Evolutionary conservation across 2,888 invertebrate species (phyloP).

Genomic region (Dicycla oo): DNA sequence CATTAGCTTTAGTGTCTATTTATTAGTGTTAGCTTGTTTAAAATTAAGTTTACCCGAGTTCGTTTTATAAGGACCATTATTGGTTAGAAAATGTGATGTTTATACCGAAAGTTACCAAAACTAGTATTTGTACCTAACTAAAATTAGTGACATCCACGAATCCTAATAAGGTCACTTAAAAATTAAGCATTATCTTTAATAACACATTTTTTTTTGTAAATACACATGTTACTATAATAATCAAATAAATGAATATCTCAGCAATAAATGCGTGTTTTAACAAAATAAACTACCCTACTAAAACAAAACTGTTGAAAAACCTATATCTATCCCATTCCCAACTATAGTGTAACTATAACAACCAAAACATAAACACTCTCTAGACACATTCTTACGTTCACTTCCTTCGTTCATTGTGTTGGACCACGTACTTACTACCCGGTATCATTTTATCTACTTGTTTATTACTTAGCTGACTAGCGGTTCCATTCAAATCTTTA

Average conservation of each 20-base stretch:
- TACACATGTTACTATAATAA: constrained; percentile 60
- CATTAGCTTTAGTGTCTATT: constrained; percentile 44
- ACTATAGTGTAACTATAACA: too few relatives aligned
- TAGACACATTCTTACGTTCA: not conserved
- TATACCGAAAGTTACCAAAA: constrained; percentile 81
- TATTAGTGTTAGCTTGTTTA: constrained; percentile 44
- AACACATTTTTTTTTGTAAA: constrained; percentile 67
- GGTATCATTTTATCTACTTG: not conserved
- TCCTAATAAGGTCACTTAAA: constrained; percentile 29
- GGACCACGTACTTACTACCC: not conserved
- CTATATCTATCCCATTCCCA: too few relatives aligned
- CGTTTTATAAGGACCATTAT: constrained; percentile 1
- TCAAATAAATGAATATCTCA: constrained; percentile 60
- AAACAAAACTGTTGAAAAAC: not conserved
- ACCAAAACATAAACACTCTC: not conserved
- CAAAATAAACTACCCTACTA: too few relatives aligned
- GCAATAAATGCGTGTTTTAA: constrained; percentile 28
- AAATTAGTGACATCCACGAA: constrained; percentile 48
- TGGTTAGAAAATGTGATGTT: constrained; percentile 43
- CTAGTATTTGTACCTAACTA: constrained; percentile 71
- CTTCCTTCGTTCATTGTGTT: not conserved
- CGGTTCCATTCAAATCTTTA: constrained; percentile 59
- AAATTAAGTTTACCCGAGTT: not conserved
- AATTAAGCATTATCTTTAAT: constrained; percentile 42
- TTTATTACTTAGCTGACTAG: not conserved